Conservation (phyloP, 2,797 vertebrate species). For the Malurus splendens region DNA sequence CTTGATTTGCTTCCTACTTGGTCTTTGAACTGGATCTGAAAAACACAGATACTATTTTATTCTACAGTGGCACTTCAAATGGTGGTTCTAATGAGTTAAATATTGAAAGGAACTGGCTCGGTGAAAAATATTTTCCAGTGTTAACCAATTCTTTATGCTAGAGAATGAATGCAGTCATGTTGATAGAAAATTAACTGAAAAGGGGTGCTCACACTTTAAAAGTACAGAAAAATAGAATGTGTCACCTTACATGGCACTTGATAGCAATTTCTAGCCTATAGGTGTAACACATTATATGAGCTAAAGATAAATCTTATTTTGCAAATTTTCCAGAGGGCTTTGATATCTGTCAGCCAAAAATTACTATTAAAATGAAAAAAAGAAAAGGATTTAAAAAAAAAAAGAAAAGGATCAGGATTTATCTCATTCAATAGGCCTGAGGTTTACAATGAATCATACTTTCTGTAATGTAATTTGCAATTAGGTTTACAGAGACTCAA, state of each 20-base stretch:
- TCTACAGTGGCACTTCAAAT: background rate
- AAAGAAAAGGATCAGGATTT: background rate
- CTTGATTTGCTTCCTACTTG: background rate
- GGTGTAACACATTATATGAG: background rate
- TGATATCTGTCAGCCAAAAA: conserved; percentile 13
- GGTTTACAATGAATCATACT: conserved; percentile 17
- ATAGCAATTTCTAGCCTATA: background rate
- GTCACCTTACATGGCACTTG: background rate
- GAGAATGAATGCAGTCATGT: background rate
- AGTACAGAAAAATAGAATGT: background rate
- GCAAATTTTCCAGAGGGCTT: background rate
- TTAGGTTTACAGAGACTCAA: background rate
- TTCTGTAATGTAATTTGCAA: conserved; percentile 1
- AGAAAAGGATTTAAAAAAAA: background rate
- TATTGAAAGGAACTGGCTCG: background rate
- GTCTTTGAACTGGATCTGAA: background rate
- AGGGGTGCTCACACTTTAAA: background rate
- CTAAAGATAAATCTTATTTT: conserved; percentile 9
- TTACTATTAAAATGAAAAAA: background rate
- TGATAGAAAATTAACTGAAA: background rate
- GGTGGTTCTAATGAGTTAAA: background rate
- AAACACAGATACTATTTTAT: background rate
- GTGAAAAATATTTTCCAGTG: background rate
- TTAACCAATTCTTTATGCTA: background rate
- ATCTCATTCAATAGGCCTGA: background rate